Percentiles rank a stretch among this genome's conserved stretches.
Conservation (phyloP, 37 sponge, comb jelly and placozoan species). For the Spongilla lacustris region DNA sequence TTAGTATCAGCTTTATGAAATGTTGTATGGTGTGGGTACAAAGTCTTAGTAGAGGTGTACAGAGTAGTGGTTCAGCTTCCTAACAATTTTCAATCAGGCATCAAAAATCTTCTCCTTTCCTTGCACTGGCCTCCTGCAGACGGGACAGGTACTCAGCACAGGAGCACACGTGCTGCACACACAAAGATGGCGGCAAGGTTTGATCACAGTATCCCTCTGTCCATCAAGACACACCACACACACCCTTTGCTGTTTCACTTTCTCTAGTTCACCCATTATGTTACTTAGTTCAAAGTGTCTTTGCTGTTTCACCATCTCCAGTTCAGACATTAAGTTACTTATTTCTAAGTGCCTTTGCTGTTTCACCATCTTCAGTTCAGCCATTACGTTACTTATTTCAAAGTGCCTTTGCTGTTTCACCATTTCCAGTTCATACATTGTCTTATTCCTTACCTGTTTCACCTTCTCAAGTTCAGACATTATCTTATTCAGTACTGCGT, state of each 20-base stretch:
- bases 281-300: too few relatives aligned
- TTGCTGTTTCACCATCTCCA: too few relatives aligned
- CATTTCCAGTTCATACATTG: too few relatives aligned
- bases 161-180: not conserved
- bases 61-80: too few relatives aligned
- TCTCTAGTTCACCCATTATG: too few relatives aligned
- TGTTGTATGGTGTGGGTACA: too few relatives aligned
- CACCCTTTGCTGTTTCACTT: not conserved
- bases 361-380: not conserved
- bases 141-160: conserved; percentile 6
- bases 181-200: conserved; percentile 10
- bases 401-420: too few relatives aligned
- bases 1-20: too few relatives aligned
- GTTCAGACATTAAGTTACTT: not conserved
- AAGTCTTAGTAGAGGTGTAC: too few relatives aligned
- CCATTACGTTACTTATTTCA: not conserved
- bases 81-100: too few relatives aligned
- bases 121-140: conserved; percentile 5
- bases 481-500: too few relatives aligned
- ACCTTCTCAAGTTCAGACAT: too few relatives aligned
- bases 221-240: conserved; percentile 19
- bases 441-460: not conserved
- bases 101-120: not conserved
- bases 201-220: not conserved
- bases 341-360: not conserved